phyloP scores from a whole-genome alignment of 2,113 vertebrate species.

The Lipotes vexillifer region DNA sequence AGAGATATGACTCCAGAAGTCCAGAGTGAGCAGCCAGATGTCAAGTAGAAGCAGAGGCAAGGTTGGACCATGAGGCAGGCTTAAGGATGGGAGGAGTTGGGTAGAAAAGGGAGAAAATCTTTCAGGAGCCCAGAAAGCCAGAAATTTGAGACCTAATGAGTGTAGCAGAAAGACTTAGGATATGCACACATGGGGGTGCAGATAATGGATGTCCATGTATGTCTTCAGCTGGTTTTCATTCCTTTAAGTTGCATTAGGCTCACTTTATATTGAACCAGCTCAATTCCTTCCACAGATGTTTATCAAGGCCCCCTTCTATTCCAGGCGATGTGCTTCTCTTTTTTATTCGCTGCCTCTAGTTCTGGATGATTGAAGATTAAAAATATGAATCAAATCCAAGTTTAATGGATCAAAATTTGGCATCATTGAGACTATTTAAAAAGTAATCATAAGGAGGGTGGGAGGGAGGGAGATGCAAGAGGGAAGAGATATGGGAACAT shows the following conservation, averaged over 20 bases:
- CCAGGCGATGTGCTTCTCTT: background rate
- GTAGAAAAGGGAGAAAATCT: background rate
- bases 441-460: background rate
- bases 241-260: background rate
- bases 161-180: background rate
- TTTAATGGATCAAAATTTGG: constrained; percentile 10
- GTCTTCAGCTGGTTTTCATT: background rate
- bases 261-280: background rate
- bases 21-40: background rate
- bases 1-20: background rate
- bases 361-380: constrained; percentile 15
- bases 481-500: too few relatives aligned
- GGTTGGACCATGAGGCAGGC: background rate
- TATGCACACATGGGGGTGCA: background rate
- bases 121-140: background rate
- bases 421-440: background rate
- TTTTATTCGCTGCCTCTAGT: background rate
- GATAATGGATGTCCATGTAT: background rate
- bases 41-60: background rate
- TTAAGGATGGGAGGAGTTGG: background rate
- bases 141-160: background rate
- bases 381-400: background rate
- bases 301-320: background rate
- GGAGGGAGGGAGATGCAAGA: too few relatives aligned
- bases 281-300: background rate